Evolutionary conservation across 1,140 invertebrate species (phyloP), one percentile per base, ranked within the genome.

Genomic region (Trachymyrmex cornetzi): DNA sequence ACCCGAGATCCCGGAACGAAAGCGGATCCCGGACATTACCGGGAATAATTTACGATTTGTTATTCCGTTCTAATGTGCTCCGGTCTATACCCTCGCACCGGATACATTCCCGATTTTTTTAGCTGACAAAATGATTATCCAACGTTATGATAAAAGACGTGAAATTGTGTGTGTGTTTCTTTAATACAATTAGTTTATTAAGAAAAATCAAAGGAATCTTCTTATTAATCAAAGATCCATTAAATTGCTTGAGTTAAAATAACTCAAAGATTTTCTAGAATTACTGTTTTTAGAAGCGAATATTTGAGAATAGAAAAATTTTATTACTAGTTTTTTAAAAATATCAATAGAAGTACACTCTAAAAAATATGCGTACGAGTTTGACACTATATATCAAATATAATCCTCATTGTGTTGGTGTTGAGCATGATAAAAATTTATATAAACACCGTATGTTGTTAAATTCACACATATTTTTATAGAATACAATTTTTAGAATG

Each of bases 21-120:
- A 93, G 87, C 88, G 87, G 89, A 94, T 92, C 91, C 90, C 85
- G 88, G 88, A 63, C 30, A 72, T 79, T 71, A 50, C 61, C 63
- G 22, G 27, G 72, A 67, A 53, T 90, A 90, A 95, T 94, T 95
- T 94, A 94, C 91, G 92, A 92, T 79, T 90, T 66, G 81, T 89
- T 87, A 84, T 92, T 90, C 89, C 89, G 48, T 81, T 48, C 74
- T 77, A 24, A 85, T 67, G 38, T 69, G 57, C 69, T 57, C 69
- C 82, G 48, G 69, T 34, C 5, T 63, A 30, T 14, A 74, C 55
- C 53, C 69, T 90, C 82, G 71, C 87, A 82, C 86, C 75, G 86
- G 81, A 88, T 85, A 57, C 63, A 77, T 63, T 81, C 72, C 38
- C 19, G 69, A 38, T 57, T 84, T 75, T 38, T 84, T 75, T 48